A percentile compares a stretch with the other conserved stretches of the same genome.
Evolutionary conservation across 2,888 invertebrate species (phyloP).

Genomic region (Vanessa cardui): DNA sequence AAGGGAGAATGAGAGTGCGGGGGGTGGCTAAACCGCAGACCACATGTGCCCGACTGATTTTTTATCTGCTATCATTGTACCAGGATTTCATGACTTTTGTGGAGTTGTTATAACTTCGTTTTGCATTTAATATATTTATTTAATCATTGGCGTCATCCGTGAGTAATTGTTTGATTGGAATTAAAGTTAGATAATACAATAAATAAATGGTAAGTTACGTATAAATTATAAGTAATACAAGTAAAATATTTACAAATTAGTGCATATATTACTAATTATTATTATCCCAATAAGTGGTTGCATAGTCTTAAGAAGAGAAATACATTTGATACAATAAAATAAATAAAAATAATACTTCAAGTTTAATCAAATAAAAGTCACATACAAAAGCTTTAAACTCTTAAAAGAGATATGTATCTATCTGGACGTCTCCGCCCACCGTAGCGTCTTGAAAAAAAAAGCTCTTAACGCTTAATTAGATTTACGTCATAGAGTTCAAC

Average conservation of each 20-base stretch:
- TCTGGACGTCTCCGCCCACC: slow-evolving; percentile 30
- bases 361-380: slow-evolving; percentile 17
- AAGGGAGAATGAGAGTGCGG: slow-evolving; percentile 5
- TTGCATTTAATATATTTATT: background rate
- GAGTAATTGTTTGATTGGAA: too few relatives aligned
- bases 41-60: slow-evolving; percentile 33
- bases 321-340: background rate
- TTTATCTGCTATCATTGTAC: slow-evolving; percentile 38
- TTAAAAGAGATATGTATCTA: slow-evolving; percentile 13
- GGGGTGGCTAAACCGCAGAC: slow-evolving; percentile 40
- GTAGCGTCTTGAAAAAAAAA: slow-evolving; percentile 31
- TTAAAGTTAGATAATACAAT: too few relatives aligned
- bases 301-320: background rate
- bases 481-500: slow-evolving; percentile 46
- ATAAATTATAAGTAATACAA: too few relatives aligned
- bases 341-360: background rate
- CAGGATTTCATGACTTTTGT: slow-evolving; percentile 35
- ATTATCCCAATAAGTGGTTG: too few relatives aligned
- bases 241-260: too few relatives aligned
- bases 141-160: too few relatives aligned
- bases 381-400: slow-evolving; percentile 8
- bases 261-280: too few relatives aligned
- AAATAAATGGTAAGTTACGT: too few relatives aligned
- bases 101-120: slow-evolving; percentile 14
- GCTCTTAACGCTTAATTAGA: slow-evolving; percentile 44